phyloP scores from a whole-genome alignment of 2,888 invertebrate genomes.

The Drosophila dives region DNA sequence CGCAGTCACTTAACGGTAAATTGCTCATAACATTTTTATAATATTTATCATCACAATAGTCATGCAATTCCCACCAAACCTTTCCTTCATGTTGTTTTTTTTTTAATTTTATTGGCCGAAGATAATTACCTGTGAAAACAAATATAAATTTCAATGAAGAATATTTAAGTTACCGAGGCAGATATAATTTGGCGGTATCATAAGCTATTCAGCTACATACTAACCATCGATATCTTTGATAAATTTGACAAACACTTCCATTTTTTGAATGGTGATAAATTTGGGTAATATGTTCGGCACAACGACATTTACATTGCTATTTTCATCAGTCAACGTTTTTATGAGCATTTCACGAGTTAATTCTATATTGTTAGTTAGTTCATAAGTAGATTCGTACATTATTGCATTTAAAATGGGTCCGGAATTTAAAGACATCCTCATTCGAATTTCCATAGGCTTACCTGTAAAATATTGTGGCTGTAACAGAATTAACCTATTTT shows the following conservation, averaged over 20 bases:
- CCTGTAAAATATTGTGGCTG: conserved; percentile 12
- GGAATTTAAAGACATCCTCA: conserved; percentile 44
- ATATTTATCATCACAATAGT: conserved; percentile 85
- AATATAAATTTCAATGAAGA: neutral
- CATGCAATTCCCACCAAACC: conserved; percentile 89
- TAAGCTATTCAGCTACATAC: conserved; percentile 5
- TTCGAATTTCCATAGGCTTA: conserved; percentile 40
- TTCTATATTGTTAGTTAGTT: conserved; percentile 36
- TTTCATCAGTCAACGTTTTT: conserved; percentile 23
- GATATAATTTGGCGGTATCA: neutral
- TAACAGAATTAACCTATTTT: neutral
- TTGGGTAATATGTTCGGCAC: conserved; percentile 64
- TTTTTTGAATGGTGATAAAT: conserved; percentile 55
- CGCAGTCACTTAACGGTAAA: conserved; percentile 71
- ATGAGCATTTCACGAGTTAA: conserved; percentile 47
- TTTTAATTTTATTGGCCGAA: conserved; percentile 50
- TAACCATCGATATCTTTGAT: conserved; percentile 58
- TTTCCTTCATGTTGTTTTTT: conserved; percentile 33
- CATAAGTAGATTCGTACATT: conserved; percentile 43
- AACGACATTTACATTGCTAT: conserved; percentile 30
- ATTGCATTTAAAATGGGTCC: conserved; percentile 23
- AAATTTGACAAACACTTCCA: conserved; percentile 50
- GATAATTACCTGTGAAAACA: conserved; percentile 35
- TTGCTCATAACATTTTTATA: conserved; percentile 41
- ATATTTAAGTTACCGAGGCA: neutral